phyloP scores from a whole-genome alignment of 2,888 invertebrate species.

The Chrysomela aeneicollis region DNA sequence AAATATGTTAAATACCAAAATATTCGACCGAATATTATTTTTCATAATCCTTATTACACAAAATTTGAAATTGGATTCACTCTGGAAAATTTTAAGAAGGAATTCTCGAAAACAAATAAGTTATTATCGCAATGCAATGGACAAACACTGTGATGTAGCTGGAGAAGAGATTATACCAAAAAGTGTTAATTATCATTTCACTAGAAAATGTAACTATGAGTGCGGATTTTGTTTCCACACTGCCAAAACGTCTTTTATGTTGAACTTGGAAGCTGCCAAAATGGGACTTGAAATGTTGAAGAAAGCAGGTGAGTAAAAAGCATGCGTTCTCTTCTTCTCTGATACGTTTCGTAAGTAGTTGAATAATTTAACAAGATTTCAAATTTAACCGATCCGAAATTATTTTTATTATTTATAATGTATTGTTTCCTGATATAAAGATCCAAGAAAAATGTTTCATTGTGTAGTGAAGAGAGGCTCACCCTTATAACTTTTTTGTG shows the following conservation, averaged over 20 bases:
- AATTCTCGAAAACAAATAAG: background rate
- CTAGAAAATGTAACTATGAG: slow-evolving; percentile 63
- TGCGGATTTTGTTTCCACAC: slow-evolving; percentile 67
- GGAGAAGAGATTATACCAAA: slow-evolving; percentile 46
- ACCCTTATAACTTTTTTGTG: too few species aligned
- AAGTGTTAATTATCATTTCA: slow-evolving; percentile 65
- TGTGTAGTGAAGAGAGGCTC: too few species aligned
- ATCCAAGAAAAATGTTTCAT: too few species aligned
- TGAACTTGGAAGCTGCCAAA: slow-evolving; percentile 62
- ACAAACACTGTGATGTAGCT: background rate
- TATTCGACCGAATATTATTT: slow-evolving; percentile 1
- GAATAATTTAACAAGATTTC: too few species aligned
- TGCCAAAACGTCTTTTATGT: slow-evolving; percentile 62
- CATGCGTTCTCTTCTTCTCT: too few species aligned
- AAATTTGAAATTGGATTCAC: background rate
- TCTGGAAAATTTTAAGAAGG: background rate
- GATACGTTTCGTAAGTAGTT: too few species aligned
- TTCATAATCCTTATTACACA: background rate
- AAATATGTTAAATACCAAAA: background rate
- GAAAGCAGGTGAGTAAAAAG: slow-evolving; percentile 54
- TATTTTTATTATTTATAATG: too few species aligned
- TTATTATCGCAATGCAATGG: background rate
- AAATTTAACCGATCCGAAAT: too few species aligned
- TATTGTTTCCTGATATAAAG: too few species aligned
- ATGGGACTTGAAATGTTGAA: slow-evolving; percentile 58